Evolutionary conservation across 2,113 vertebrate genomes (phyloP).

Genomic region (Gymnorhina tibicen): DNA sequence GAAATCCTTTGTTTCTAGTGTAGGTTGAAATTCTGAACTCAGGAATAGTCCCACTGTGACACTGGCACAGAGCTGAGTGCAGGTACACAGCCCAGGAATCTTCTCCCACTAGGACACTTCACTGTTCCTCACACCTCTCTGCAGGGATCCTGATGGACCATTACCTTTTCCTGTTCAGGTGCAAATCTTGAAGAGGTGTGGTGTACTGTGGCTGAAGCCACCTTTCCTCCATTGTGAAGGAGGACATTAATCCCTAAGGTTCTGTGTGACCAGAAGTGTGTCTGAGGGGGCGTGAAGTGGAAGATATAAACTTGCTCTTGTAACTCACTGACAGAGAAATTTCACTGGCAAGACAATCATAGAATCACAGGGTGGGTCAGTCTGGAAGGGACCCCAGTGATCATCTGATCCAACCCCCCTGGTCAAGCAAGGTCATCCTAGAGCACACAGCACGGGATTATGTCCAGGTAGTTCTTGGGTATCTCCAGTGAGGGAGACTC

Average conservation of each 20-base stretch:
- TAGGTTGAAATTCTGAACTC: not conserved
- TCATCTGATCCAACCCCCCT: not conserved
- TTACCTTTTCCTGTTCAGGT: not conserved
- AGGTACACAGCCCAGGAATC: not conserved
- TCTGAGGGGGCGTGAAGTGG: not conserved
- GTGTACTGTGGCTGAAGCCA: not conserved
- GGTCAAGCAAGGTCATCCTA: not conserved
- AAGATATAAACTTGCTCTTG: not conserved
- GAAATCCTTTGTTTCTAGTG: not conserved
- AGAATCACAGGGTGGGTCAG: not conserved
- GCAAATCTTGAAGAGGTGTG: not conserved
- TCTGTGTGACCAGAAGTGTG: not conserved
- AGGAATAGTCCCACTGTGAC: not conserved
- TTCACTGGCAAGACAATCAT: not conserved
- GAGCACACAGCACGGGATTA: fast-evolving
- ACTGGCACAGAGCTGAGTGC: not conserved
- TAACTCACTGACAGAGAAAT: not conserved
- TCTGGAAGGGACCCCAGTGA: not conserved
- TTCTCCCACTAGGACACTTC: not conserved
- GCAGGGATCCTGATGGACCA: not conserved
- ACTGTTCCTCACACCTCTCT: not conserved
- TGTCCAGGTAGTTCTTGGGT: not conserved
- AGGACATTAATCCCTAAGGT: not conserved
- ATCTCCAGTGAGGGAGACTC: not conserved
- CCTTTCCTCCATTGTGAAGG: not conserved